phyloP scores from a whole-genome alignment of 2,888 invertebrate genomes.

The Meliscaeva auricollis region DNA sequence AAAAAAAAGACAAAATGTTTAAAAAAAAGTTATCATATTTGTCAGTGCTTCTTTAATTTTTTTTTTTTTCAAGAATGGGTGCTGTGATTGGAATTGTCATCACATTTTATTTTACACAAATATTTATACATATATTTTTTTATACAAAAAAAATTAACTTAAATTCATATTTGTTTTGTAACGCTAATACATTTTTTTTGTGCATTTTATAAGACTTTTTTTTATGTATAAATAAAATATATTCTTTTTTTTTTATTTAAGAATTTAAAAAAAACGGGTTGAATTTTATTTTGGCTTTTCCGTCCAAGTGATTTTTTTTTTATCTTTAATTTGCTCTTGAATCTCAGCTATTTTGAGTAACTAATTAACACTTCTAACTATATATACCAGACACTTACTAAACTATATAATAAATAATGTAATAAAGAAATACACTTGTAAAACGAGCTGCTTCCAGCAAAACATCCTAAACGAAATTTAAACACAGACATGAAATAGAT shows the following conservation, averaged over 20 bases:
- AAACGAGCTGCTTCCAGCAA: constrained; percentile 41
- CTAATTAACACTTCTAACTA: constrained; percentile 44
- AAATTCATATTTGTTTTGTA: constrained; percentile 22
- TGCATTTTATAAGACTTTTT: constrained; percentile 57
- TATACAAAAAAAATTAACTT: constrained; percentile 28
- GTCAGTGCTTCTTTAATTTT: constrained; percentile 52
- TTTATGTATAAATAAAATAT: constrained; percentile 21
- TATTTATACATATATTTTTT: constrained; percentile 41
- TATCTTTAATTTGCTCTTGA: constrained; percentile 53
- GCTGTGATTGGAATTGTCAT: constrained; percentile 74
- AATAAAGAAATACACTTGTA: constrained; percentile 12
- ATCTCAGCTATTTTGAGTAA: constrained; percentile 62
- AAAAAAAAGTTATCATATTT: constrained; percentile 31
- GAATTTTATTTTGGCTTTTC: constrained; percentile 69
- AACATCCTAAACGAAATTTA: constrained; percentile 27
- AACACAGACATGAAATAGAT: constrained; percentile 10
- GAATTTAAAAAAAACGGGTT: constrained; percentile 21
- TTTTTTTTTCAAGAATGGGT: constrained; percentile 58
- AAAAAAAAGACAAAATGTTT: constrained; percentile 52
- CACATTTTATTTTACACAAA: constrained; percentile 61
- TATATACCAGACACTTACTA: constrained; percentile 19
- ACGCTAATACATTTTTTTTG: constrained; percentile 39
- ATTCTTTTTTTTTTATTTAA: constrained; percentile 28
- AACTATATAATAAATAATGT: constrained; percentile 11
- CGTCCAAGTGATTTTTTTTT: constrained; percentile 59